A percentile compares a stretch with the other conserved stretches of the same genome.
These are phyloP conservation scores for Argopecten irradians DNA, from an alignment of 1,140 invertebrate genomes.

Conservation along the genomic window DNA sequence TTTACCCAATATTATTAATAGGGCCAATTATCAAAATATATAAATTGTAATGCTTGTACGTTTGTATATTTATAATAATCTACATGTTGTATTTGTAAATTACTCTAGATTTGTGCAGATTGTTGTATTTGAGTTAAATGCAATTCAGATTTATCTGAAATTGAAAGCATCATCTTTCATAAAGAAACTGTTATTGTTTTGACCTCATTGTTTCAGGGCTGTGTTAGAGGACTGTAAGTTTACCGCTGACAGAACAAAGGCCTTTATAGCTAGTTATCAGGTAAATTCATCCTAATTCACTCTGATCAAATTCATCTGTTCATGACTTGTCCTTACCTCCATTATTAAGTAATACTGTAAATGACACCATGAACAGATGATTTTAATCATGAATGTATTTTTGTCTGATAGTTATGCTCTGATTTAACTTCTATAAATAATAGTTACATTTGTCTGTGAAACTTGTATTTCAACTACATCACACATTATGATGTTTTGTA, in stretches of 20 bases:
- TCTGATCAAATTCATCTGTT: not conserved
- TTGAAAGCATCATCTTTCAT: not conserved
- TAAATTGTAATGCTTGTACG: not conserved
- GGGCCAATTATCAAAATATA: too few relatives aligned
- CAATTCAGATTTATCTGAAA: not conserved
- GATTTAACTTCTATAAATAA: too few relatives aligned
- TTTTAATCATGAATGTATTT: too few relatives aligned
- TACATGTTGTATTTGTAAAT: not conserved
- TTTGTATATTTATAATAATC: not conserved
- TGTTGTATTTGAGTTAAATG: too few relatives aligned
- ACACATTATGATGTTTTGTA: not conserved
- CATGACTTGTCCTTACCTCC: not conserved
- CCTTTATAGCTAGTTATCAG: conserved; percentile 55
- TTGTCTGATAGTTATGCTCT: too few relatives aligned
- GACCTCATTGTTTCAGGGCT: conserved; percentile 42
- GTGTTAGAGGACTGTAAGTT: conserved; percentile 66
- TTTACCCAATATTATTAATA: not conserved
- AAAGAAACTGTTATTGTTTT: not conserved
- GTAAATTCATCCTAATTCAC: conserved; percentile 33
- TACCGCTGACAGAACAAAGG: conserved; percentile 58
- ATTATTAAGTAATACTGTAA: not conserved
- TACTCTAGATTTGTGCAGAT: too few relatives aligned
- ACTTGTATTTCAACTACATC: too few relatives aligned
- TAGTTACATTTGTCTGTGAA: too few relatives aligned
- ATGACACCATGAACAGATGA: not conserved